These are phyloP conservation scores for Araneus ventricosus DNA, from an alignment of 1,140 invertebrate species.

Conservation along the genomic window DNA sequence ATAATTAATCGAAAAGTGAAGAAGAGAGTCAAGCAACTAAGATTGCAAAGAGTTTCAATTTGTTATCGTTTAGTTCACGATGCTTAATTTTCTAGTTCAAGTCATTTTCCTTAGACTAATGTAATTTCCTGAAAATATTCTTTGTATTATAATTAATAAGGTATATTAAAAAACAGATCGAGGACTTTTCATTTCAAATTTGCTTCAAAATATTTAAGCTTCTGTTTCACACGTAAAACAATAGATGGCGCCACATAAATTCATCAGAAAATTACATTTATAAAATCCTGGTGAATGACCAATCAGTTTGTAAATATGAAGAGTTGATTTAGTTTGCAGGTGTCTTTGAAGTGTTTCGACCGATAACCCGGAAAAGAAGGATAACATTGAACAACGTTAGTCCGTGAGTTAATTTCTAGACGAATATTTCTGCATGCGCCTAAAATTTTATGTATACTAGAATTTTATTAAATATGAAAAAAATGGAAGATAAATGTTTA, in stretches of 20 bases:
- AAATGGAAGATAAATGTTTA: background rate
- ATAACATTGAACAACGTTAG: background rate
- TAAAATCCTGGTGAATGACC: background rate
- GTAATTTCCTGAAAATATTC: too few species aligned
- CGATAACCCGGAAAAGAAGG: background rate
- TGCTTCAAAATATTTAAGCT: too few species aligned
- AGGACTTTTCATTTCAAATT: too few species aligned
- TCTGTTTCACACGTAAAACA: background rate
- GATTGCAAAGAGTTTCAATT: too few species aligned
- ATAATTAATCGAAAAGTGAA: too few species aligned
- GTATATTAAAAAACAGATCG: too few species aligned
- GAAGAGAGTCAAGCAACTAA: too few species aligned
- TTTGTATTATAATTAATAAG: too few species aligned
- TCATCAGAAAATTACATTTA: background rate
- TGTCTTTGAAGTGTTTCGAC: background rate
- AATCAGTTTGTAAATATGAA: slow-evolving; percentile 38
- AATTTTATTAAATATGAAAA: background rate
- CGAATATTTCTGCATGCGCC: background rate
- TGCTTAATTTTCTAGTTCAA: too few species aligned
- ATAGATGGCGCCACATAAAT: background rate
- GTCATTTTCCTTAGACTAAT: too few species aligned
- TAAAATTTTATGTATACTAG: background rate
- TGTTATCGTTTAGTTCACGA: too few species aligned
- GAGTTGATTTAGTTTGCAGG: slow-evolving; percentile 33
- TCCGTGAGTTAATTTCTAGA: background rate